Conservation (phyloP, 2,888 invertebrate genomes). For the Osedax frankpressi region DNA sequence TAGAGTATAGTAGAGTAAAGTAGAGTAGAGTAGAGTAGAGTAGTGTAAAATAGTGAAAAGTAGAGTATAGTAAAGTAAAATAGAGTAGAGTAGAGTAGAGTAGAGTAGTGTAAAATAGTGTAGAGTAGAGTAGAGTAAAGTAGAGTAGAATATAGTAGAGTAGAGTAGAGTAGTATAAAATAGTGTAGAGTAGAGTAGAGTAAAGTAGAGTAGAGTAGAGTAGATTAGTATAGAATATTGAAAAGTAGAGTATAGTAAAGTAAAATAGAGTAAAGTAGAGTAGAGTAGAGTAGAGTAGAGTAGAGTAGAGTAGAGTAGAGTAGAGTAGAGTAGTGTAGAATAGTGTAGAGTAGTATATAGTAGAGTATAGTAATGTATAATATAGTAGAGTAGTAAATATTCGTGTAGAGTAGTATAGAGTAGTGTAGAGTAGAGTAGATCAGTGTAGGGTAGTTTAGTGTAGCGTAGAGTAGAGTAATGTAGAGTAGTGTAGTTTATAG, state of each 20-base stretch:
- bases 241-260: background rate
- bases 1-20: too few relatives aligned
- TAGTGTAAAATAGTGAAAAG: background rate
- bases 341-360: background rate
- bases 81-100: conserved; percentile 1
- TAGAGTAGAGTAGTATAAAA: background rate
- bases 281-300: background rate
- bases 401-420: background rate
- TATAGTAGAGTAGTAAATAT: background rate
- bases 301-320: background rate
- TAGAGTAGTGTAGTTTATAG: background rate
- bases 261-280: background rate
- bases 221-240: background rate
- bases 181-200: conserved; percentile 1
- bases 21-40: conserved; percentile 1
- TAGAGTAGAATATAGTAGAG: background rate
- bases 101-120: background rate
- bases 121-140: background rate
- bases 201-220: conserved; percentile 3
- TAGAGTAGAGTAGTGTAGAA: background rate
- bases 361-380: background rate
- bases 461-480: background rate
- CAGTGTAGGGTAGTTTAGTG: background rate
- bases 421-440: background rate
- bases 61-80: background rate